A percentile compares a stretch with the other conserved stretches of the same genome.
phyloP scores from a whole-genome alignment of 2,113 vertebrate genomes.

The Todiramphus chloris region DNA sequence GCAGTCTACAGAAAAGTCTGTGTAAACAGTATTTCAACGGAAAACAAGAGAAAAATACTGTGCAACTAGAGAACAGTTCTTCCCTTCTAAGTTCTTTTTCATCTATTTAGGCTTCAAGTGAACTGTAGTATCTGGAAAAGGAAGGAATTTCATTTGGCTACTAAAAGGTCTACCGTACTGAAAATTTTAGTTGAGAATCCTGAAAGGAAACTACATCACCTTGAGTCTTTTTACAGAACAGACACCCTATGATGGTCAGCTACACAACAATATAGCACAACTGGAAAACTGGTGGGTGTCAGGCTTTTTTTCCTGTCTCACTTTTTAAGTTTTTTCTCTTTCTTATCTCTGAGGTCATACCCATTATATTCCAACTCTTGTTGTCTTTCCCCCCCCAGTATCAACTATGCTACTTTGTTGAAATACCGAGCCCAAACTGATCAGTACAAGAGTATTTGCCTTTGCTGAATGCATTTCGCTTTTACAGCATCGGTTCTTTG shows the following conservation, averaged over 20 bases:
- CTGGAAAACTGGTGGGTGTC: background rate
- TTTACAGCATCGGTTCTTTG: background rate
- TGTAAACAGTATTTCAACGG: background rate
- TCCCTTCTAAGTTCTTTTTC: background rate
- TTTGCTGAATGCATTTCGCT: background rate
- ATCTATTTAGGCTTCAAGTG: background rate
- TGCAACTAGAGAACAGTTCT: background rate
- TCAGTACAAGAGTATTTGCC: background rate
- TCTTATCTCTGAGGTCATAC: background rate
- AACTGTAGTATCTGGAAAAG: background rate
- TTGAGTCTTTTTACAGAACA: background rate
- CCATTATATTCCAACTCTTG: background rate
- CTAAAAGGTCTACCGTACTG: fast-evolving
- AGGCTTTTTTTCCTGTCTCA: background rate
- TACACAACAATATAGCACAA: background rate
- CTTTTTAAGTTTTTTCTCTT: background rate
- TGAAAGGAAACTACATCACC: background rate
- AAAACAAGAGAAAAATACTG: background rate
- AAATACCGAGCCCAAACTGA: background rate
- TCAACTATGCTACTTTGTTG: background rate
- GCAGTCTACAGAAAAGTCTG: background rate
- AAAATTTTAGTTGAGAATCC: background rate
- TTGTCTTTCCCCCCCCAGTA: background rate
- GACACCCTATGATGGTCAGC: background rate
- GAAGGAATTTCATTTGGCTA: background rate